phyloP scores from a whole-genome alignment of 2,797 vertebrate species.

The Mallotus villosus region DNA sequence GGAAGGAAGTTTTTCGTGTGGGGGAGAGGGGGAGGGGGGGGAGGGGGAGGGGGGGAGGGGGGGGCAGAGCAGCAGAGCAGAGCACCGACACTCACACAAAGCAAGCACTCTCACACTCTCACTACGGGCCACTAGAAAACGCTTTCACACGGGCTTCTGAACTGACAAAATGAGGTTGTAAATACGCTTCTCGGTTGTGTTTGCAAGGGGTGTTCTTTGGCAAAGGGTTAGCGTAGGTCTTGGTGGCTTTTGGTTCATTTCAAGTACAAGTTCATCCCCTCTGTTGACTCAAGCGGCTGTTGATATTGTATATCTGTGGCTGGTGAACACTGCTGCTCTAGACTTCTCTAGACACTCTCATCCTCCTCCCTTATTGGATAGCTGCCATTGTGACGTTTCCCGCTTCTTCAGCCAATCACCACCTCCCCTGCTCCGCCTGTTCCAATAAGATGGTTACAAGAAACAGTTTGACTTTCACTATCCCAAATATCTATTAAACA shows the following conservation, averaged over 20 bases:
- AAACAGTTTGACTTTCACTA: slow-evolving; percentile 32
- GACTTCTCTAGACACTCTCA: slow-evolving; percentile 23
- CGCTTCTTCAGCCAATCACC: slow-evolving; percentile 37
- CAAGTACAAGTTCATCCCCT: slow-evolving; percentile 26
- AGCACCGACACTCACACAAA: slow-evolving; percentile 26
- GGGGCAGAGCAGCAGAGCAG: slow-evolving; percentile 20
- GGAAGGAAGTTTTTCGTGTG: slow-evolving; percentile 8
- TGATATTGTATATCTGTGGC: slow-evolving; percentile 48
- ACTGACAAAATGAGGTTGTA: slow-evolving; percentile 54
- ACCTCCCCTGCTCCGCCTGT: slow-evolving; percentile 40
- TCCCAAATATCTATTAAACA: slow-evolving; percentile 29
- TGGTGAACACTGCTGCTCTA: slow-evolving; percentile 43
- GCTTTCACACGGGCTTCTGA: slow-evolving; percentile 54
- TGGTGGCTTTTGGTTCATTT: slow-evolving; percentile 15
- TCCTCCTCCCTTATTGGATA: slow-evolving; percentile 49
- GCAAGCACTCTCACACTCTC: slow-evolving; percentile 18
- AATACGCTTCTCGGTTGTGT: slow-evolving; percentile 41
- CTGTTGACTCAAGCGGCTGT: slow-evolving; percentile 35
- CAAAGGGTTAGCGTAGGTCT: slow-evolving; percentile 10
- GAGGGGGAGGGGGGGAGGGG: slow-evolving; percentile 35
- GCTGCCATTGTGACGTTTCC: slow-evolving; percentile 51
- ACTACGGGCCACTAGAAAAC: slow-evolving; percentile 61
- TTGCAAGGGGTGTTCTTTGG: not conserved
- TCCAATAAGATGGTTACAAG: slow-evolving; percentile 33
- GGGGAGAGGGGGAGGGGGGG: slow-evolving; percentile 32